Evolutionary conservation across 37 sponge, comb jelly and placozoan species (phyloP), one percentile per base, ranked within the genome.

Genomic region (Chondrosia reniformis): DNA sequence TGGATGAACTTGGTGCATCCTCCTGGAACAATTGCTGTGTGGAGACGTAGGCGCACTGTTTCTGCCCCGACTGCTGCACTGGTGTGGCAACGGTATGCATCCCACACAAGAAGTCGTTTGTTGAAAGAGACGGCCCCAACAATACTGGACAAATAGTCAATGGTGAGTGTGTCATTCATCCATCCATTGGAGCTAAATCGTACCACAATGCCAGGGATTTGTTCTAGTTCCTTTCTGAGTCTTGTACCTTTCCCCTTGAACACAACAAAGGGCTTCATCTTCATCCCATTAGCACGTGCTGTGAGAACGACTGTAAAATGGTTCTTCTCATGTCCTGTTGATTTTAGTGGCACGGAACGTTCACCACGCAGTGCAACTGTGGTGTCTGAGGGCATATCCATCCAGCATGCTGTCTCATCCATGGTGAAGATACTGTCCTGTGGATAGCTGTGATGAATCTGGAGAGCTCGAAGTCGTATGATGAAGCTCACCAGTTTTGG

Each of bases 321-420:
- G 9, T 45, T 36, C 54, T 91, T 87, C 17, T 91, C 91, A 63
- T 87, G 87, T 1, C 84, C 91, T 1, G 84, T 87, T 5, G 87
- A 58, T 17, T 36, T 3, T 7, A 89, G 43, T 22, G 84, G 84
- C 3, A 91, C 81, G 3, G 91, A 87, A 1, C 44, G 44, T 42
- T 73, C 42, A 54, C 91, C 91, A 22, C 21, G 30, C 1, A 36
- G 65, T 1, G 87, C 61, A 0, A 91, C 62, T 17, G 87, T 91
- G 38, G 79, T 81, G 4, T 79, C 76, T 13, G 76, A 79, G 21
- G 84, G 87, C 84, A 87, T 87, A 42, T 91, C 83, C n/a, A 83
- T 46, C 91, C 91, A 86, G 28, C 83, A 34, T 43, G 84, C 58
- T 1, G 81, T 91, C 76, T 91, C 84, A 71, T 87, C 87, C 84